Evolutionary conservation across 2,113 vertebrate species (phyloP).

Genomic region (Pedionomus torquatus): DNA sequence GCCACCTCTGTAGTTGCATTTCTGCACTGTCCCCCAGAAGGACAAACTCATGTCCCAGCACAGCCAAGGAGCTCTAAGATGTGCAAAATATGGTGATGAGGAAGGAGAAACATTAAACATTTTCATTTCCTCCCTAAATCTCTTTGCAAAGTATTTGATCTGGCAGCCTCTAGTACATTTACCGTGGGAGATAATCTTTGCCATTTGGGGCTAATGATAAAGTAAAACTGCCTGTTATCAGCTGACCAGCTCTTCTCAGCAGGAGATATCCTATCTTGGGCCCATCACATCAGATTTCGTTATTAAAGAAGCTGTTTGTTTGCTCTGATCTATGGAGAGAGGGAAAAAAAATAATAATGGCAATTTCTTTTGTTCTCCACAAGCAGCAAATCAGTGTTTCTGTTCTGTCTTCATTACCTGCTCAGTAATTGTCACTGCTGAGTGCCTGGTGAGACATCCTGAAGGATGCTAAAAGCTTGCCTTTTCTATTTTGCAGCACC

Average conservation of each 20-base stretch:
- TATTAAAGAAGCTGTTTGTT: constrained; percentile 9
- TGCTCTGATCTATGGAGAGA: not conserved
- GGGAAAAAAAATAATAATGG: not conserved
- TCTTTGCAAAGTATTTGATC: not conserved
- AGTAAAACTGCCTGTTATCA: not conserved
- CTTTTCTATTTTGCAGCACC: not conserved
- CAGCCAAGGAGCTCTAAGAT: not conserved
- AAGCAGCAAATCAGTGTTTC: not conserved
- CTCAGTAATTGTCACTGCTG: not conserved
- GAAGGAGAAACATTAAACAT: not conserved
- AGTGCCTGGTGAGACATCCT: not conserved
- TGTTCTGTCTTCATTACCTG: constrained; percentile 39
- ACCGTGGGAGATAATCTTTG: not conserved
- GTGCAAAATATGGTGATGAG: not conserved
- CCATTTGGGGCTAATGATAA: not conserved
- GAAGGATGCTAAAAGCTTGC: constrained; percentile 8
- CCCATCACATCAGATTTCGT: not conserved
- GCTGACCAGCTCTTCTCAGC: not conserved
- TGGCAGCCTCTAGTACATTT: not conserved
- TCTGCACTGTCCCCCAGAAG: not conserved
- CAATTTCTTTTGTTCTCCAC: constrained; percentile 6
- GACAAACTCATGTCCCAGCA: not conserved
- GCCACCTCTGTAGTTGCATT: not conserved
- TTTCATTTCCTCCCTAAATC: not conserved
- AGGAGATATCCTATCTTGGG: not conserved